phyloP scores from a whole-genome alignment of 1,140 invertebrate species.

The Probaryconus sp. region DNA sequence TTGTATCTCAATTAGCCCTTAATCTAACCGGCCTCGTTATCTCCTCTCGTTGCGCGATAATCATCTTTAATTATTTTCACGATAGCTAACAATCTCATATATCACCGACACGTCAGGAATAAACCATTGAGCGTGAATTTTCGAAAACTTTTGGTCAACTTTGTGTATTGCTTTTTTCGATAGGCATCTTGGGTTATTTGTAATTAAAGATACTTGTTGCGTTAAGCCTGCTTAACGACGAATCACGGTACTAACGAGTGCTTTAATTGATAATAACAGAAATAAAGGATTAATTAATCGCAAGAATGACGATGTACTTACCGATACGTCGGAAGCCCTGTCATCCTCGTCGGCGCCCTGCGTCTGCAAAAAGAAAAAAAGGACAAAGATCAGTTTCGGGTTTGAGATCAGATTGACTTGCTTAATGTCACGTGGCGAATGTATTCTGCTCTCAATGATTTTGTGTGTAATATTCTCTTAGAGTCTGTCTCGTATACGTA shows the following conservation, averaged over 20 bases:
- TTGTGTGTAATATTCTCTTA: constrained; percentile 38
- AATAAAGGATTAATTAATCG: constrained; percentile 27
- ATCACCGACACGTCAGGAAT: constrained; percentile 13
- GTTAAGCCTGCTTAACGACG: too few relatives aligned
- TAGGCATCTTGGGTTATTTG: too few relatives aligned
- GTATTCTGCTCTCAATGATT: constrained; percentile 31
- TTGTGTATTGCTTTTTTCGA: neutral
- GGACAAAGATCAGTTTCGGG: constrained; percentile 63
- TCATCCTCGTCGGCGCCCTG: constrained; percentile 85
- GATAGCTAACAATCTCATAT: constrained; percentile 16
- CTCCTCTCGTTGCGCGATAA: constrained; percentile 30
- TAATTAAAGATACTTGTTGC: too few relatives aligned
- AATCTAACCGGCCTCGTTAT: constrained; percentile 47
- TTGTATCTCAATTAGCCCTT: constrained; percentile 50
- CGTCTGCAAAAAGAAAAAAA: constrained; percentile 74
- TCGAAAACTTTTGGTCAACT: neutral
- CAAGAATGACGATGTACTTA: constrained; percentile 76
- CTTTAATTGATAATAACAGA: constrained; percentile 26
- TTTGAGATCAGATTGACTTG: constrained; percentile 51
- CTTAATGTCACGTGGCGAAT: constrained; percentile 52
- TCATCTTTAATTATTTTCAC: constrained; percentile 55
- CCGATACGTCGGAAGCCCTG: constrained; percentile 83
- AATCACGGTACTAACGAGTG: constrained; percentile 1
- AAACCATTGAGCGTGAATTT: neutral
- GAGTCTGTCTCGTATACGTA: constrained; percentile 12